Base-by-base conservation (phyloP, 2,113 vertebrate species). In the Fulica atra region DNA sequence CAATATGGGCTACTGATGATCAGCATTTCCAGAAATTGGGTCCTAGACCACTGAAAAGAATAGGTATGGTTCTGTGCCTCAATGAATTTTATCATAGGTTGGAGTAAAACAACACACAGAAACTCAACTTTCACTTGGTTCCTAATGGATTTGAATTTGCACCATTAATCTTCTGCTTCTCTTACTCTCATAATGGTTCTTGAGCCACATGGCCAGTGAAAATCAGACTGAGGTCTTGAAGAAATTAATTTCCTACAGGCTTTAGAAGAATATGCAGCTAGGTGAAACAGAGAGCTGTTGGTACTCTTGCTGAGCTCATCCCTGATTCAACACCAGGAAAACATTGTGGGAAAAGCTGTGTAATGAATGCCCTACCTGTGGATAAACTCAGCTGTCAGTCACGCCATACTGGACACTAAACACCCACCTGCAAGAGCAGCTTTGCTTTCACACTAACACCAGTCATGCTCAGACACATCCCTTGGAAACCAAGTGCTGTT, bases 21-120 rank as follows among this genome's bases (percentile, higher is more conserved):
- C n/a, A 65, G 25, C 71, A 29, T 40, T 51, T 72, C 89, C 0
- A 0, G 86, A 87, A 92, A 79, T 57, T 66, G 64, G 31, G 35
- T 73, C 33, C 71, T 35, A 89, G 74, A 42, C 51, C 5, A 3
- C 74, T 70, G 54, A 77, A 95, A 82, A 60, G 57, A 82, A 74
- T 20, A 86, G 46, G 46, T 88, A 50, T n/a, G 81, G 40, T 59
- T 86, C 89, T 70, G 71, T 0, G 1, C 59, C 74, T 88, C 88
- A 25, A 57, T 94, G 88, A 86, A 65, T 93, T 92, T 96, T 93
- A 89, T 93, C 84, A 80, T 18, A 66, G 54, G 74, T 77, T 88
- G 59, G 40, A 79, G 36, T 64, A 70, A 91, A 82, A 81, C 65
- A 35, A 17, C 48, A 71, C 24, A 40, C 31, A 83, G 11, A 53